Evolutionary conservation across 2,888 invertebrate species (phyloP).

Genomic region (Megastigmus dorsalis): DNA sequence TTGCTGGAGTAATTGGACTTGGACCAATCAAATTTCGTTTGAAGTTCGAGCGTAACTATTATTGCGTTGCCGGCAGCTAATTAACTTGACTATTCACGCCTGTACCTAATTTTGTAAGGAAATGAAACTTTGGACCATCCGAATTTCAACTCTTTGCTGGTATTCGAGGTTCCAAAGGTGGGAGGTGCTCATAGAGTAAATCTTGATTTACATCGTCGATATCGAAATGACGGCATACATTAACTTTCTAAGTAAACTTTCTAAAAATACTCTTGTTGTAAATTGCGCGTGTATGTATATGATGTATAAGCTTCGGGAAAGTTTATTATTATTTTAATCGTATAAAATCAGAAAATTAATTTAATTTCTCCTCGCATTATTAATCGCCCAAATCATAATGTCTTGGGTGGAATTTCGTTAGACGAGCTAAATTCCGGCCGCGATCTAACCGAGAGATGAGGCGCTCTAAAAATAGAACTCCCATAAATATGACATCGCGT

Average conservation of each 20-base stretch:
- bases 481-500: slow-evolving; percentile 35
- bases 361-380: slow-evolving; percentile 25
- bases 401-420: slow-evolving; percentile 9
- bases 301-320: slow-evolving; percentile 24
- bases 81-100: too few relatives aligned
- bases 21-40: slow-evolving; percentile 13
- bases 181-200: too few relatives aligned
- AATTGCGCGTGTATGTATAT: too few relatives aligned
- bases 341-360: slow-evolving; percentile 36
- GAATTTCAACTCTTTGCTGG: too few relatives aligned
- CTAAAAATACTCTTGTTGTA: slow-evolving; percentile 33
- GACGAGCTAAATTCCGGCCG: not conserved
- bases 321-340: slow-evolving; percentile 28
- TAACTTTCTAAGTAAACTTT: slow-evolving; percentile 48
- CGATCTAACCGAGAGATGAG: not conserved
- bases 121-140: too few relatives aligned
- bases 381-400: slow-evolving; percentile 17
- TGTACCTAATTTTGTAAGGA: too few relatives aligned
- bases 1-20: too few relatives aligned
- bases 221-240: slow-evolving; percentile 34
- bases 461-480: slow-evolving; percentile 39
- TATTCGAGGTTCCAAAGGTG: too few relatives aligned
- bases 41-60: too few relatives aligned
- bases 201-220: slow-evolving; percentile 22
- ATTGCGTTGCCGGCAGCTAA: too few relatives aligned